Evolutionary conservation across 2,797 vertebrate species (phyloP).

Genomic region (Ispidina lecontei): DNA sequence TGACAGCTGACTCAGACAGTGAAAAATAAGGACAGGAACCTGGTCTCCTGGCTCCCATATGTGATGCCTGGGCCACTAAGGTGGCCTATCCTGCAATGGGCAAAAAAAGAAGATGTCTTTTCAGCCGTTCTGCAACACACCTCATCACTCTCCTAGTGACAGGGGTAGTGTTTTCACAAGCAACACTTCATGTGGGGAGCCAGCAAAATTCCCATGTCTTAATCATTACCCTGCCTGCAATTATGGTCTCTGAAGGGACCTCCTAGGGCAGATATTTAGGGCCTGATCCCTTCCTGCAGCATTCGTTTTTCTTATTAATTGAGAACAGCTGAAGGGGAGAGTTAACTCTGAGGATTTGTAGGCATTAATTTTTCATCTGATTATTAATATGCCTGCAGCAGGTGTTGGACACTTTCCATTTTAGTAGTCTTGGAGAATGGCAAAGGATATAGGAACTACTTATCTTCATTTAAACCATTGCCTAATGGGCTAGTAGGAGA

Average conservation of each 20-base stretch:
- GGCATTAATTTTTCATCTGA: constrained; percentile 31
- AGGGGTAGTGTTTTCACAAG: not conserved
- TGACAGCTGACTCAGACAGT: not conserved
- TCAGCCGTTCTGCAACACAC: not conserved
- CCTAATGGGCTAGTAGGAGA: not conserved
- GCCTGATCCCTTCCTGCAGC: not conserved
- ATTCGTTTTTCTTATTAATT: not conserved
- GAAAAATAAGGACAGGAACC: not conserved
- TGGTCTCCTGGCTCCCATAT: not conserved
- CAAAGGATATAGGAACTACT: not conserved
- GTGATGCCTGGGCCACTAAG: no score
- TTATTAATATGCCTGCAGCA: constrained; percentile 40
- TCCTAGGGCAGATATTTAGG: not conserved
- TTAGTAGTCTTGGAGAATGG: constrained; percentile 21
- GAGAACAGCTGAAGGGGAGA: not conserved
- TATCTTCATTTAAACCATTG: not conserved
- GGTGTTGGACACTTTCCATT: constrained; percentile 16
- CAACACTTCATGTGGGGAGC: not conserved
- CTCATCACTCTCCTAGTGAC: not conserved
- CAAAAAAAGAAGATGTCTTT: not conserved
- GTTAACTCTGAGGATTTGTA: constrained; percentile 14
- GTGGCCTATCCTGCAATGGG: rapidly evolving
- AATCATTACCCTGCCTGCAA: not conserved
- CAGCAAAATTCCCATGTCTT: not conserved
- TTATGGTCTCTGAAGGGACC: not conserved